These are phyloP conservation scores for Sebastes hopkinsi DNA, from an alignment of 2,797 vertebrate species.

Conservation along the genomic window DNA sequence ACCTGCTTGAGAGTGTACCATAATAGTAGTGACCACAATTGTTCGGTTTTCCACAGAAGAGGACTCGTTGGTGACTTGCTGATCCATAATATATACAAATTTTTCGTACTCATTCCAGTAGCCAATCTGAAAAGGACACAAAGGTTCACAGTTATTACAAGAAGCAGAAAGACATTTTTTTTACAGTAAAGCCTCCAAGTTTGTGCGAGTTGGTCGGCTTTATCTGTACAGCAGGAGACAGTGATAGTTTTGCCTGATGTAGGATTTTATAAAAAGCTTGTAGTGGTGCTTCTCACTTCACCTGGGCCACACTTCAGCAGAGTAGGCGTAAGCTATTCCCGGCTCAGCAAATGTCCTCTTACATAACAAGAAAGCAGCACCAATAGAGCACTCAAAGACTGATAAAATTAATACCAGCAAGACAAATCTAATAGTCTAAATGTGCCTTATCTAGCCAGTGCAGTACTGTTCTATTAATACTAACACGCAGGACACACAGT, in stretches of 20 bases:
- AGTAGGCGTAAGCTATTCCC: slow-evolving; percentile 75
- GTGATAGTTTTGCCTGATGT: slow-evolving; percentile 32
- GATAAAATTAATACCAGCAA: slow-evolving; percentile 54
- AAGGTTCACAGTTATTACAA: slow-evolving; percentile 62
- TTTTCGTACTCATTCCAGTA: slow-evolving; percentile 99
- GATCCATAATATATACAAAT: slow-evolving; percentile 94
- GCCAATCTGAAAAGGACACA: slow-evolving; percentile 91
- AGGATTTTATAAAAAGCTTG: slow-evolving; percentile 57
- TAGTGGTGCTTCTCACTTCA: slow-evolving; percentile 63
- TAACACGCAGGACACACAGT: not conserved
- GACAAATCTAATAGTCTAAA: slow-evolving; percentile 48
- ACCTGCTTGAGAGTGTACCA: slow-evolving; percentile 92
- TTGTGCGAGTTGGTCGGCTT: slow-evolving; percentile 27
- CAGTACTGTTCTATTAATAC: slow-evolving; percentile 50
- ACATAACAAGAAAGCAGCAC: slow-evolving; percentile 70
- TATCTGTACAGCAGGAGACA: slow-evolving; percentile 31
- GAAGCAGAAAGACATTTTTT: slow-evolving; percentile 31
- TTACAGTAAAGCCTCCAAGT: slow-evolving; percentile 46
- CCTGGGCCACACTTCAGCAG: slow-evolving; percentile 68
- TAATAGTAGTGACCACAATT: slow-evolving; percentile 99
- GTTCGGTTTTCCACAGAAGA: slow-evolving; percentile 98
- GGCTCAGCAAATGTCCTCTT: slow-evolving; percentile 69
- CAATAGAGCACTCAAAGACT: slow-evolving; percentile 36
- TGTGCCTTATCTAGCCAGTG: slow-evolving; percentile 36
- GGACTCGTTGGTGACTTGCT: slow-evolving; percentile 93